These are phyloP conservation scores for Plecturocebus donacophilus DNA, from an alignment of 2,113 vertebrate genomes.

Conservation along the genomic window DNA sequence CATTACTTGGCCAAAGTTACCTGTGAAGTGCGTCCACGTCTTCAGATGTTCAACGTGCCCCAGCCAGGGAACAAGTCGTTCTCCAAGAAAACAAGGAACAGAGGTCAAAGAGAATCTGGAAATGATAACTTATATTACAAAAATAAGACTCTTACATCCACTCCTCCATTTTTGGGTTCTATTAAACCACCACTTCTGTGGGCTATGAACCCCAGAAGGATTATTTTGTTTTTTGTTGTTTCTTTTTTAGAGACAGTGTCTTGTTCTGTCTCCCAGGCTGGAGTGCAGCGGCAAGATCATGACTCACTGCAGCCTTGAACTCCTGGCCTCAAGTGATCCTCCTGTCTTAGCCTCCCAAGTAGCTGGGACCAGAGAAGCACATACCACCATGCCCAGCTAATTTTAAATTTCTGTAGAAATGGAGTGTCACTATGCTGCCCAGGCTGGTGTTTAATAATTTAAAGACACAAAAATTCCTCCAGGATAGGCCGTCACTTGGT, in stretches of 20 bases:
- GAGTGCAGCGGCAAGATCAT: not conserved
- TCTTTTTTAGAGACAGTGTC: not conserved
- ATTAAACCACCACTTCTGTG: accelerated
- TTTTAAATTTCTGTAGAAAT: too few species aligned
- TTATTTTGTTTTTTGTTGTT: not conserved
- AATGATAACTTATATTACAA: too few species aligned
- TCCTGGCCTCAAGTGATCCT: not conserved
- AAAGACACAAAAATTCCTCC: not conserved
- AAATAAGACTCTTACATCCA: accelerated
- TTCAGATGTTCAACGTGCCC: accelerated
- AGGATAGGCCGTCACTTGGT: too few species aligned
- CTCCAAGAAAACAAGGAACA: not conserved
- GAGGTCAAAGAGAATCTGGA: not conserved
- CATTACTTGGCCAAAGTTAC: accelerated
- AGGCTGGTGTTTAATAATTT: not conserved
- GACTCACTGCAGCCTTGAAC: not conserved
- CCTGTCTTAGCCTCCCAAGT: not conserved
- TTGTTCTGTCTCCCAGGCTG: not conserved
- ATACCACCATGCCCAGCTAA: not conserved
- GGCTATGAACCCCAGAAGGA: not conserved
- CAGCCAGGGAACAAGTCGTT: accelerated
- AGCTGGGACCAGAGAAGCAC: not conserved
- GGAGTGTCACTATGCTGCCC: too few species aligned
- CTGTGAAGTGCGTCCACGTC: not conserved
- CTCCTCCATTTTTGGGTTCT: too few species aligned